Conservation (phyloP, 2,797 vertebrate species). For the Synaphobranchus kaupii region DNA sequence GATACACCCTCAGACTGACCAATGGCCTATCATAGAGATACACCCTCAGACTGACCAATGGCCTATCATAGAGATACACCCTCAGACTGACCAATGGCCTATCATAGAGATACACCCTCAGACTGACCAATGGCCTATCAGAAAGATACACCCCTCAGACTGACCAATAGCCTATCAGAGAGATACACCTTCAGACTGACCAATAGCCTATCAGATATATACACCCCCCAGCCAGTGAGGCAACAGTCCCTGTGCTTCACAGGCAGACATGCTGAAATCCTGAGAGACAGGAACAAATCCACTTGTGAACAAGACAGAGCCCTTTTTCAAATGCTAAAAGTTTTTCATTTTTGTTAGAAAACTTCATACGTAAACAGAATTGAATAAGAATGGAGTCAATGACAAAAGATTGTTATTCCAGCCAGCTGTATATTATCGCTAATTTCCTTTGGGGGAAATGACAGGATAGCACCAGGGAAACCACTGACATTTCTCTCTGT, state of each 20-base stretch:
- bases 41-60: too few relatives aligned
- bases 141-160: too few relatives aligned
- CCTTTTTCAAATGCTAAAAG: too few relatives aligned
- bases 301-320: neutral
- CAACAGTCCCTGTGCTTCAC: neutral
- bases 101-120: neutral
- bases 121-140: too few relatives aligned
- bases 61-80: too few relatives aligned
- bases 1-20: too few relatives aligned
- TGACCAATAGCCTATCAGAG: too few relatives aligned
- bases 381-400: neutral
- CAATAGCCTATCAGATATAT: too few relatives aligned
- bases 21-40: too few relatives aligned
- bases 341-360: neutral
- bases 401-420: neutral
- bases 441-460: neutral
- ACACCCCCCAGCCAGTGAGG: neutral
- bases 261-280: neutral
- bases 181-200: too few relatives aligned
- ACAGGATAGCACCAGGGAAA: neutral
- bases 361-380: neutral
- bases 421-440: neutral
- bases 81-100: too few relatives aligned
- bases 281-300: neutral
- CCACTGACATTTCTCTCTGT: neutral